Evolutionary conservation across 1,140 invertebrate species (phyloP).

Genomic region (Ceratoteleas bidentatus): DNA sequence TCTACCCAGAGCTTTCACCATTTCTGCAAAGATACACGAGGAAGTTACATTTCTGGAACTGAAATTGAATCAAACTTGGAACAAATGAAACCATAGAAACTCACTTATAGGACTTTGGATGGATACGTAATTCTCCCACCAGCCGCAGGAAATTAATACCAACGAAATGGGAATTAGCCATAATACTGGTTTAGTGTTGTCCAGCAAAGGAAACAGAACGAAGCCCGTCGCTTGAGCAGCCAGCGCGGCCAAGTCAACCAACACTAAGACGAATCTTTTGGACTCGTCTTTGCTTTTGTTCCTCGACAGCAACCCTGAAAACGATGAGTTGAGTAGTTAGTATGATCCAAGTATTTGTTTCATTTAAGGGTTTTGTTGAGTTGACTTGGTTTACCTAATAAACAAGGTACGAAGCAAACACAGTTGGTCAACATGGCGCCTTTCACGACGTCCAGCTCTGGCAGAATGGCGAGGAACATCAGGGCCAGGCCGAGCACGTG

Average conservation of each 20-base stretch:
- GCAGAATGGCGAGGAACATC: conserved; percentile 92
- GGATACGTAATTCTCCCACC: conserved; percentile 98
- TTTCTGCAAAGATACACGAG: conserved; percentile 80
- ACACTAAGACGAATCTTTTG: conserved; percentile 88
- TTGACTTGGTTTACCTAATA: conserved; percentile 82
- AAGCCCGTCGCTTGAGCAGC: conserved; percentile 93
- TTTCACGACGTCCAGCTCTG: conserved; percentile 94
- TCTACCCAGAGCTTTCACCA: conserved; percentile 89
- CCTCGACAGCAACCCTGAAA: conserved; percentile 88
- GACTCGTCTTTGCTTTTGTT: conserved; percentile 88
- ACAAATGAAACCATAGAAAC: conserved; percentile 14
- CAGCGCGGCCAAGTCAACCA: conserved; percentile 91
- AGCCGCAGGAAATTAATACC: conserved; percentile 93
- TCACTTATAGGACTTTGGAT: conserved; percentile 88
- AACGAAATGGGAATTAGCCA: conserved; percentile 93
- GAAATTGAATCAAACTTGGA: too few relatives aligned
- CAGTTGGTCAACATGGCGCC: conserved; percentile 97
- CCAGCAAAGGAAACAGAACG: conserved; percentile 92
- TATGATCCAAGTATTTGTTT: background rate
- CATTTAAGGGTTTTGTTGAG: background rate
- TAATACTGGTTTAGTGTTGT: conserved; percentile 84
- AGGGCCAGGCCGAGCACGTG: conserved; percentile 93
- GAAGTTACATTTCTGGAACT: too few relatives aligned
- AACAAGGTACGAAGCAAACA: conserved; percentile 92
- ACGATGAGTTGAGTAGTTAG: background rate